These are phyloP conservation scores for Chouioia cunea DNA, from an alignment of 2,888 invertebrate species.

Conservation along the genomic window DNA sequence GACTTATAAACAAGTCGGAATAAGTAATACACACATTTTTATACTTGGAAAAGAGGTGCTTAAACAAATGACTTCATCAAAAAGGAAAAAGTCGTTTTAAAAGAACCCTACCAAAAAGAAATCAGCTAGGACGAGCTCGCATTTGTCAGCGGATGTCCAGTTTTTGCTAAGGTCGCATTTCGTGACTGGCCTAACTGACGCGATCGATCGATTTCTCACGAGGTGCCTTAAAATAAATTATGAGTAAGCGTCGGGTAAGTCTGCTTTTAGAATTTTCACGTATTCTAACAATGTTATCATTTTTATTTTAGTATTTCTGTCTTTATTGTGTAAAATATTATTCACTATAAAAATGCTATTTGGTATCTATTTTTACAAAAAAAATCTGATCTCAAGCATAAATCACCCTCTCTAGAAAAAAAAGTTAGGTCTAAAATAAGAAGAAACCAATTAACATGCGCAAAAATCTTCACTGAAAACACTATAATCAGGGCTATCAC, in stretches of 20 bases:
- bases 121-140: constrained; percentile 47
- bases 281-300: no score
- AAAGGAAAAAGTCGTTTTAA: constrained; percentile 43
- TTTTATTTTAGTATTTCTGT: no score
- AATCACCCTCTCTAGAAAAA: no score
- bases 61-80: constrained; percentile 54
- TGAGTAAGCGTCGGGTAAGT: constrained; percentile 6
- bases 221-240: constrained; percentile 31
- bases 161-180: constrained; percentile 56
- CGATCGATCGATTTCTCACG: constrained; percentile 47
- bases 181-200: constrained; percentile 50
- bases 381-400: no score
- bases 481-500: constrained; percentile 20
- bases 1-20: no score
- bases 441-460: no score
- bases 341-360: no score
- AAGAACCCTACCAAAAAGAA: constrained; percentile 53
- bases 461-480: not conserved
- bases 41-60: constrained; percentile 9
- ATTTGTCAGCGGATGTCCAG: constrained; percentile 56
- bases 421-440: no score
- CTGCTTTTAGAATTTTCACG: not conserved
- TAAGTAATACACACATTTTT: no score
- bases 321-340: no score
- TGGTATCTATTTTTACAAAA: no score